phyloP scores from a whole-genome alignment of 2,797 vertebrate genomes.

The Melanotaenia trifasciata region DNA sequence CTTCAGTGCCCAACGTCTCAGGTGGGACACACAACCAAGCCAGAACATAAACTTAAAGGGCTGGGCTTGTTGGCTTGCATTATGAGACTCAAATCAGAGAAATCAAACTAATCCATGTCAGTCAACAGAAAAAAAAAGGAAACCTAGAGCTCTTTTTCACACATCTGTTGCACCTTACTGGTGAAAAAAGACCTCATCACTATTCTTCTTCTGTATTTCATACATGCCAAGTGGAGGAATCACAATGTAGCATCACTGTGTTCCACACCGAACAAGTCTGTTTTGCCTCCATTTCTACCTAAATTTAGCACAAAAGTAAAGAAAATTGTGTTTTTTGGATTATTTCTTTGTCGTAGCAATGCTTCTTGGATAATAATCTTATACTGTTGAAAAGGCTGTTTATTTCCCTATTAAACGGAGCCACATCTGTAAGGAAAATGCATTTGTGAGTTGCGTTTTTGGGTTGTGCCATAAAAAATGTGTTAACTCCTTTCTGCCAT shows the following conservation, averaged over 20 bases:
- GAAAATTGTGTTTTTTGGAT: neutral
- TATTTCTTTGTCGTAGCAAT: neutral
- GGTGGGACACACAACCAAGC: conserved; percentile 24
- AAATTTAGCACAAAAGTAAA: neutral
- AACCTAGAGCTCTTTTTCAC: no score
- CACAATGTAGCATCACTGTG: no score
- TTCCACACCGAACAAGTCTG: neutral
- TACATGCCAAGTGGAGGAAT: no score
- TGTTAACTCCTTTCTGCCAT: neutral
- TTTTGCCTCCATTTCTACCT: neutral
- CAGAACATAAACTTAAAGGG: conserved; percentile 45
- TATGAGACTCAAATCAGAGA: conserved; percentile 27
- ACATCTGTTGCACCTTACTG: no score
- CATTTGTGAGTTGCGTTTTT: neutral
- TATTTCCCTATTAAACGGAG: neutral
- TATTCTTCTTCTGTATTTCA: no score
- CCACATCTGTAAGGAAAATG: no score
- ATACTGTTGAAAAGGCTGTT: no score
- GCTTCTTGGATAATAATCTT: neutral
- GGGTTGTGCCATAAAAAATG: neutral
- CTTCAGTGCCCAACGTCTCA: conserved; percentile 14
- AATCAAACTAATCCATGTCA: conserved; percentile 34
- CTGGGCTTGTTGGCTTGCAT: conserved; percentile 2
- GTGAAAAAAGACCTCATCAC: no score
- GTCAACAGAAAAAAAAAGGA: neutral